A percentile compares a stretch with the other conserved stretches of the same genome.
Evolutionary conservation across 1,140 invertebrate genomes (phyloP).

Genomic region (Aricia agestis): DNA sequence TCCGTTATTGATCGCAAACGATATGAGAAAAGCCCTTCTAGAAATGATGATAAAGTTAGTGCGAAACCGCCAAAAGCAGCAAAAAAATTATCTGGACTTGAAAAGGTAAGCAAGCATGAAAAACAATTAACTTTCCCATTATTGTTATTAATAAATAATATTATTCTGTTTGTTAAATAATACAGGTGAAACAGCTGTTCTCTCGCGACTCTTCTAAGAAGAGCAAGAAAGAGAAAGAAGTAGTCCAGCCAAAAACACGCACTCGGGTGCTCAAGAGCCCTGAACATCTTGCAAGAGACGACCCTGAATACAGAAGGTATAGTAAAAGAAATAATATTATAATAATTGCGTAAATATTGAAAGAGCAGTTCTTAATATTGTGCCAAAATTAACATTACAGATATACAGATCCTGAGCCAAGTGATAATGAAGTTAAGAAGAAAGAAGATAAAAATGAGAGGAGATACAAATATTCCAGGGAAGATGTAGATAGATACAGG

Average conservation of each 20-base stretch:
- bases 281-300: constrained; percentile 75
- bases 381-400: constrained; percentile 33
- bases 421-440: constrained; percentile 55
- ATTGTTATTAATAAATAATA: neutral
- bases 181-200: constrained; percentile 78
- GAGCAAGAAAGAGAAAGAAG: constrained; percentile 78
- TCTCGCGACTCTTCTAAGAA: constrained; percentile 78
- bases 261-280: constrained; percentile 75
- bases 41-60: constrained; percentile 70
- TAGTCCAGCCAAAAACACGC: constrained; percentile 64
- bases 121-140: neutral
- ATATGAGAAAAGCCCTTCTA: constrained; percentile 68
- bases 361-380: too few relatives aligned
- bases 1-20: constrained; percentile 80
- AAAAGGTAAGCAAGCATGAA: constrained; percentile 74
- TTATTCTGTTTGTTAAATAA: constrained; percentile 18
- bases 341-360: too few relatives aligned
- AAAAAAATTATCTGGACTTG: constrained; percentile 80
- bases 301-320: constrained; percentile 75
- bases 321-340: neutral
- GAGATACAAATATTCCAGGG: constrained; percentile 49
- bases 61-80: constrained; percentile 77
- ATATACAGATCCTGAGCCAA: constrained; percentile 67
- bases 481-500: constrained; percentile 54
- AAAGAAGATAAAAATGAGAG: constrained; percentile 49